Conservation (phyloP, 2,797 vertebrate genomes). For the Anas capensis region DNA sequence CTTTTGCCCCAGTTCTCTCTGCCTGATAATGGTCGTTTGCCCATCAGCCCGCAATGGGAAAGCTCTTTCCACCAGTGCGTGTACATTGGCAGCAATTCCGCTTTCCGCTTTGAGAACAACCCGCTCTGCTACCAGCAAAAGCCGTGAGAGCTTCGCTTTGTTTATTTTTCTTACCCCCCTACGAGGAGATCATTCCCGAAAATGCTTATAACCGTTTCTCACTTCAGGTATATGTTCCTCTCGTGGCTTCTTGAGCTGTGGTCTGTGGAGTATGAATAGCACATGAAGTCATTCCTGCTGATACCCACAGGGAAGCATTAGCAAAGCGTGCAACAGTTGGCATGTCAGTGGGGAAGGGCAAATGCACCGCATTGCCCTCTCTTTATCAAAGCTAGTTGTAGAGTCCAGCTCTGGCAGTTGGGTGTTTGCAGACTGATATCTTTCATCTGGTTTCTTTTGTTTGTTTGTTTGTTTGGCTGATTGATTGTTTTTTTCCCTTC, state of each 20-base stretch:
- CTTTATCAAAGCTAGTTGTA: not conserved
- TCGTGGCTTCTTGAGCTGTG: slow-evolving; percentile 32
- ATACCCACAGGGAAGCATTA: not conserved
- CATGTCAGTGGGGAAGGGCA: not conserved
- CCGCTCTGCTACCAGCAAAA: slow-evolving; percentile 41
- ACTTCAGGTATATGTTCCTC: slow-evolving; percentile 53
- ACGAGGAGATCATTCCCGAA: slow-evolving; percentile 44
- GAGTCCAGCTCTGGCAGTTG: not conserved
- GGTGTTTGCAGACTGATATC: not conserved
- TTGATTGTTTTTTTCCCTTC: not conserved
- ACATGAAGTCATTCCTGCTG: slow-evolving; percentile 19
- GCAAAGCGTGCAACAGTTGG: not conserved
- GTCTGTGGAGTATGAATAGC: slow-evolving; percentile 19
- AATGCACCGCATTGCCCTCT: not conserved
- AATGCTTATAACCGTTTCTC: not conserved
- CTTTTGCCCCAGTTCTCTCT: slow-evolving; percentile 48
- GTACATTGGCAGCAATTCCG: slow-evolving; percentile 54
- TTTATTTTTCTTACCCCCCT: slow-evolving; percentile 40
- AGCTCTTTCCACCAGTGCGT: slow-evolving; percentile 38
- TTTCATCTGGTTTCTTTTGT: not conserved
- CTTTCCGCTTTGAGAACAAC: slow-evolving; percentile 46
- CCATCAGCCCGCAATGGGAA: not conserved
- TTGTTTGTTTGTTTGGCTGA: not conserved
- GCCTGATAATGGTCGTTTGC: slow-evolving; percentile 31
- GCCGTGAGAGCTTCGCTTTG: not conserved